These are phyloP conservation scores for Sarotherodon lohbergeri DNA, from an alignment of 2,113 vertebrate species.

Conservation along the genomic window DNA sequence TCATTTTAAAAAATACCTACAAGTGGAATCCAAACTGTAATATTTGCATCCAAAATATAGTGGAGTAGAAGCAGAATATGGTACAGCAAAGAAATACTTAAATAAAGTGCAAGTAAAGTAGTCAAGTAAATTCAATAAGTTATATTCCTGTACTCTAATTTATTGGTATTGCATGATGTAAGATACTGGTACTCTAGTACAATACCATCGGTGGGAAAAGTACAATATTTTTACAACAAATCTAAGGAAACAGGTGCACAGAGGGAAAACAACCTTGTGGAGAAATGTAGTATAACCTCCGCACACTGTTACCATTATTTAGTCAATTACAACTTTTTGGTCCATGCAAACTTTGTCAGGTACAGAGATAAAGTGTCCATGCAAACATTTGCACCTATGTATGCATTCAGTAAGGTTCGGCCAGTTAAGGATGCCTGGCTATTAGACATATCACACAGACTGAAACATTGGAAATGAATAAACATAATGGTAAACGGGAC, in stretches of 20 bases:
- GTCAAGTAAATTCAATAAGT: not conserved
- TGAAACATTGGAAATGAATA: not conserved
- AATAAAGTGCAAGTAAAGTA: not conserved
- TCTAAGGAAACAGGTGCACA: not conserved
- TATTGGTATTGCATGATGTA: not conserved
- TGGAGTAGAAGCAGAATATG: not conserved
- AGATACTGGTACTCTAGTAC: not conserved
- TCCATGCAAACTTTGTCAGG: not conserved
- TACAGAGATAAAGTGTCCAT: not conserved
- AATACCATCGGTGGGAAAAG: not conserved
- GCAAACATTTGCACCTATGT: not conserved
- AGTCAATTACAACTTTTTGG: not conserved
- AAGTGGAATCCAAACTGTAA: not conserved
- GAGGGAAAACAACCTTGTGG: not conserved
- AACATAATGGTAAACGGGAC: not conserved
- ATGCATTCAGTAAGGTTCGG: not conserved
- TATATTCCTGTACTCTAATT: not conserved
- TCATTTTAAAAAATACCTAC: not conserved
- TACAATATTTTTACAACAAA: not conserved
- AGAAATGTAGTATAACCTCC: not conserved
- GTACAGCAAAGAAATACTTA: not conserved
- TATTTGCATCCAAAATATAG: not conserved
- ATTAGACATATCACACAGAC: not conserved
- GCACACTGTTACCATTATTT: not conserved
- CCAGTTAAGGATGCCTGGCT: not conserved